Percentiles rank a stretch among this genome's conserved stretches.
Evolutionary conservation across 1,140 invertebrate species (phyloP).

Genomic region (Triops cancriformis): DNA sequence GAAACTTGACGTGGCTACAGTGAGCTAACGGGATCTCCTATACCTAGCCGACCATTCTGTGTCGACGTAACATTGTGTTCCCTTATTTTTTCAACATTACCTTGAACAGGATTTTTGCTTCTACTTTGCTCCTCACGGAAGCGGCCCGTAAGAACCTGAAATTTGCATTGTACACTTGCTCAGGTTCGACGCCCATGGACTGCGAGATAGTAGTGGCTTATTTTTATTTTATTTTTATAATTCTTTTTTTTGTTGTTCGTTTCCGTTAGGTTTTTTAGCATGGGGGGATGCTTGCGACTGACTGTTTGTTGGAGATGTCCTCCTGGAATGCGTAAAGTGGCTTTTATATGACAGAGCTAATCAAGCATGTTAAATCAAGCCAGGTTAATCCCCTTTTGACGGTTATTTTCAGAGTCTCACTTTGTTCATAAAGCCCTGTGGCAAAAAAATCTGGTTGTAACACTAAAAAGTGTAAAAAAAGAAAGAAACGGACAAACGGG

Average conservation of each 20-base stretch:
- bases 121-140: neutral
- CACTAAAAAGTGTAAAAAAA: neutral
- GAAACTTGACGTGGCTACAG: neutral
- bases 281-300: neutral
- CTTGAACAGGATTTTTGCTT: neutral
- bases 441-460: neutral
- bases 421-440: neutral
- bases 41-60: neutral
- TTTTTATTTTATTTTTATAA: neutral
- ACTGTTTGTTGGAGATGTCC: neutral
- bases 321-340: neutral
- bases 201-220: neutral
- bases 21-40: neutral
- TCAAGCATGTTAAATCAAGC: slow-evolving; percentile 1
- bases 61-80: neutral
- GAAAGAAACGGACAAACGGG: neutral
- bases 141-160: neutral
- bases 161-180: neutral
- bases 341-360: slow-evolving; percentile 1
- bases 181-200: neutral
- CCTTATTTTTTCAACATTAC: neutral
- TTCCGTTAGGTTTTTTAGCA: neutral
- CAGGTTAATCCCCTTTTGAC: neutral
- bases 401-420: neutral
- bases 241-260: neutral